Evolutionary conservation across 2,888 invertebrate species (phyloP).

Genomic region (Drosophila sordidula): DNA sequence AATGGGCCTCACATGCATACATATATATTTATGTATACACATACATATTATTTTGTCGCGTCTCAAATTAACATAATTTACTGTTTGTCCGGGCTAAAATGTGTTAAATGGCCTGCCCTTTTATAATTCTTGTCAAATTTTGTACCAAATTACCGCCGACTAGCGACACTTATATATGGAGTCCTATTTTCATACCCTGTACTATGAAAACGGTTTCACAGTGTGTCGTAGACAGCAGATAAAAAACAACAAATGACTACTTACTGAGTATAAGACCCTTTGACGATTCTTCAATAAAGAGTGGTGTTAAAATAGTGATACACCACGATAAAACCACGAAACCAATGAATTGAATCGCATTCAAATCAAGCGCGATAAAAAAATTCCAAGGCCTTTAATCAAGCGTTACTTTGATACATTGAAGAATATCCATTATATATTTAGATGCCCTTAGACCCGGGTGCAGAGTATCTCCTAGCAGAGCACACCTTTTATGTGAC

Average conservation of each 20-base stretch:
- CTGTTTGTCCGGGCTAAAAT: conserved; percentile 3
- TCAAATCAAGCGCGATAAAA: too few species aligned
- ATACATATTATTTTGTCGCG: conserved; percentile 39
- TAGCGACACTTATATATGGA: background rate
- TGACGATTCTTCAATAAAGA: too few species aligned
- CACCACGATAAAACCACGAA: too few species aligned
- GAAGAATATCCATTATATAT: too few species aligned
- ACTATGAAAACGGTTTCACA: too few species aligned
- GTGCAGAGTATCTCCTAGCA: background rate
- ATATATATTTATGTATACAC: background rate
- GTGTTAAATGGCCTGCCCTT: conserved; percentile 32
- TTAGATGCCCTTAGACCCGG: too few species aligned
- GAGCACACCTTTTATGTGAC: background rate
- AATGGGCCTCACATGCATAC: too few species aligned
- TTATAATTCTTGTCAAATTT: conserved; percentile 43
- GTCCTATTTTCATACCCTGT: background rate
- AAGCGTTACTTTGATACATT: too few species aligned
- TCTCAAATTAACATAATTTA: conserved; percentile 57
- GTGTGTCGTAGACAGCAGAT: too few species aligned
- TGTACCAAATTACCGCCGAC: background rate
- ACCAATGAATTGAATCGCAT: too few species aligned
- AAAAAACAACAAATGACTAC: background rate
- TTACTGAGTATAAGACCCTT: background rate
- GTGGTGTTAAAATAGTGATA: too few species aligned
- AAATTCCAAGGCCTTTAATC: too few species aligned